Evolutionary conservation across 1,140 invertebrate genomes (phyloP), one percentile per base, ranked within the genome.

Genomic region (Drosophila tani): DNA sequence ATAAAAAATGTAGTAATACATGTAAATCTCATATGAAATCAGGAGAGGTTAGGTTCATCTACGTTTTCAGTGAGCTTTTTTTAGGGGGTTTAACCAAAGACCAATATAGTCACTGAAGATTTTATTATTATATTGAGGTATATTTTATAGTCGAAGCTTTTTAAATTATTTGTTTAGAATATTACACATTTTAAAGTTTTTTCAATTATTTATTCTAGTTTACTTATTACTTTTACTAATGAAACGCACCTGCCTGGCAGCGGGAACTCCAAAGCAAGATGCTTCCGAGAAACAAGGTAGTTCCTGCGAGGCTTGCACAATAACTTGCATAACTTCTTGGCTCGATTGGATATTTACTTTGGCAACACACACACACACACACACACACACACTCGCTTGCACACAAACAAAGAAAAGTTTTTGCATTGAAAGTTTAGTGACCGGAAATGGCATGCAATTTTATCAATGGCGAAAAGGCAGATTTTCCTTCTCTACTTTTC

Each of bases 381-480:
- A 51, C 60, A 64, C 40, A 27, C 9, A 19, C 14, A 43, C 32
- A 62, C 21, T 17, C n/a, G 29, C 3, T 24, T 4, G 14, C 12
- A 19, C 27, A 51, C 46, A 46, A 49, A 49, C 45, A 40, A 17
- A 50, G 51, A 55, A 82, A 88, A 69, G 53, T 84, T 88, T 79
- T 56, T 68, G 35, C 68, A 81, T 75, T 64, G 67, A 69, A 90
- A 88, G 84, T 88, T 88, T 88, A 88, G 69, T 90, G 85, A 90
- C 84, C 84, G 85, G 81, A 88, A 88, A 84, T 81, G 84, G 85
- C 84, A 75, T 90, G 78, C 81, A 84, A 79, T 84, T 88, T 90
- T 84, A 90, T 84, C 85, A 88, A 79, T 75, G 77, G 59, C 60
- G 15, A 41, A 53, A 55, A 50, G 67, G 38, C 45, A 58, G 67